A percentile compares a stretch with the other conserved stretches of the same genome.
These are phyloP conservation scores for Heliornis fulica DNA, from an alignment of 2,113 vertebrate species.

Conservation along the genomic window DNA sequence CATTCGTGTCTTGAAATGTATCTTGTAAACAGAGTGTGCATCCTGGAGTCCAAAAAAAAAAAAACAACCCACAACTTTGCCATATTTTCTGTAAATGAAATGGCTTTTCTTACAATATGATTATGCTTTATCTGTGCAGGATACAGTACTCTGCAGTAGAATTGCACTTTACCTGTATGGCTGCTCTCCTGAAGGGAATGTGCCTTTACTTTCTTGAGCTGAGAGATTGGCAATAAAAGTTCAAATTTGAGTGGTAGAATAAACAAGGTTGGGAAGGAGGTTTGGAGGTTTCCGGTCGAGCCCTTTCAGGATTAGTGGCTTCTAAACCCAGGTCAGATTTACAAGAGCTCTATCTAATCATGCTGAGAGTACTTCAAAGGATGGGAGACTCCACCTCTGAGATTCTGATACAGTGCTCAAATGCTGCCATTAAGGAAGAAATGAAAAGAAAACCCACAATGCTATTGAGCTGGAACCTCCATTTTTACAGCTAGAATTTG, in stretches of 20 bases:
- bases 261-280: background rate
- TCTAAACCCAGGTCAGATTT: background rate
- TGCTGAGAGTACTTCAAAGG: background rate
- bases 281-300: background rate
- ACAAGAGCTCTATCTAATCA: background rate
- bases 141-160: background rate
- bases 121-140: background rate
- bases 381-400: background rate
- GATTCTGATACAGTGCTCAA: background rate
- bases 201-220: background rate
- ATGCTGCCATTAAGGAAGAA: background rate
- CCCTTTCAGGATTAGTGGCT: background rate
- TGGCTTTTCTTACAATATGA: background rate
- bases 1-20: background rate
- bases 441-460: accelerated
- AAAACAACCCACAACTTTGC: background rate
- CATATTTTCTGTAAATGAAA: background rate
- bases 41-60: background rate
- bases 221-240: background rate
- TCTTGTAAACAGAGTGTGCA: background rate
- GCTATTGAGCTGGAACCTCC: background rate
- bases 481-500: background rate
- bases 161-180: background rate
- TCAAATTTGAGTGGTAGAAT: background rate
- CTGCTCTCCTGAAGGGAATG: background rate